These are phyloP conservation scores for Eubasilissa regina DNA, from an alignment of 1,140 invertebrate genomes.

Conservation along the genomic window DNA sequence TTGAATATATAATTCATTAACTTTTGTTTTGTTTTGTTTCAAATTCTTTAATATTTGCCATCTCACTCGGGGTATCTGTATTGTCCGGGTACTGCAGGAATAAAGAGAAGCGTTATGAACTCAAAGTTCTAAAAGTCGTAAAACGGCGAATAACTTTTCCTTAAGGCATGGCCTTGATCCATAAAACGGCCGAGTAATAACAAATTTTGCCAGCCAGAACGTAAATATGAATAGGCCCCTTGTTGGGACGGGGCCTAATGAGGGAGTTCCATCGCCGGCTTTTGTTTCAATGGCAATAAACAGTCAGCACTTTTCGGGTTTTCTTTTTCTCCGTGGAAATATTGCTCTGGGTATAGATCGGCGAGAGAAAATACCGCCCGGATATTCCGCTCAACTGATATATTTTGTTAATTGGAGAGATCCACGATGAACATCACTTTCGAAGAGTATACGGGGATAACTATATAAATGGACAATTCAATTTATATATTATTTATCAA, in stretches of 20 bases:
- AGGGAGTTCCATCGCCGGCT: not conserved
- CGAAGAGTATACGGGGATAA: too few relatives aligned
- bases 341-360: not conserved
- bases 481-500: too few relatives aligned
- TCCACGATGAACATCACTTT: too few relatives aligned
- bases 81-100: not conserved
- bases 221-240: slow-evolving; percentile 11
- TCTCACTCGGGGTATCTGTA: too few relatives aligned
- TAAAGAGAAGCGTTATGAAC: not conserved
- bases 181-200: slow-evolving; percentile 12
- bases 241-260: slow-evolving; percentile 11
- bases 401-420: too few relatives aligned
- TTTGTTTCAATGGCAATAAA: not conserved
- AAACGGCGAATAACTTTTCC: slow-evolving; percentile 4
- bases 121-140: not conserved
- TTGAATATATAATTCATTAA: too few relatives aligned
- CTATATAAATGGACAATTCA: too few relatives aligned
- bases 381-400: too few relatives aligned
- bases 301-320: slow-evolving; percentile 2
- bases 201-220: not conserved
- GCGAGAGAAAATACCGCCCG: not conserved
- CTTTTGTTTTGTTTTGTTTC: too few relatives aligned
- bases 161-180: not conserved
- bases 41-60: too few relatives aligned
- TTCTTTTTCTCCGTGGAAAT: not conserved